Conservation (phyloP, 2,113 vertebrate genomes). For the Urocolius indicus region DNA sequence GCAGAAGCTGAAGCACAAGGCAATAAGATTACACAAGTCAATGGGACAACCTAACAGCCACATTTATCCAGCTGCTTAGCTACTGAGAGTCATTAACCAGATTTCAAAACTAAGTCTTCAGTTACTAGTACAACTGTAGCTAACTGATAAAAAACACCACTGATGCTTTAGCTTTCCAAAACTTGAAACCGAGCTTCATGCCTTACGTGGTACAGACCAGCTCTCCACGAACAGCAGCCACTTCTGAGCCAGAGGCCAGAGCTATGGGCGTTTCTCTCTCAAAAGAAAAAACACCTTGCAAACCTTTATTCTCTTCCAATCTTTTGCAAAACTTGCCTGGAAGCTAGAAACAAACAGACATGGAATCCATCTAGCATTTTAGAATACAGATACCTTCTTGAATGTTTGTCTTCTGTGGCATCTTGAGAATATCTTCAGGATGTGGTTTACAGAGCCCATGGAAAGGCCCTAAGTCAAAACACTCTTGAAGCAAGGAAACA, state of each 20-base stretch:
- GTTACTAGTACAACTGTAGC: not conserved
- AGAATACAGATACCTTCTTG: conserved; percentile 38
- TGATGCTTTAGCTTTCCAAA: not conserved
- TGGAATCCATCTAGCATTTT: not conserved
- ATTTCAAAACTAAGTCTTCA: not conserved
- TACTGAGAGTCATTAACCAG: not conserved
- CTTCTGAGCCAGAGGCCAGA: not conserved
- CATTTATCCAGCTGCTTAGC: not conserved
- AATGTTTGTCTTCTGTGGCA: not conserved
- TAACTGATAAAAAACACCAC: not conserved
- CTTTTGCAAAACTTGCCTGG: not conserved
- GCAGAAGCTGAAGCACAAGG: not conserved
- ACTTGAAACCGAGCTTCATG: not conserved
- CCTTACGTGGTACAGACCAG: not conserved
- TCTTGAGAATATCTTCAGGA: conserved; percentile 58
- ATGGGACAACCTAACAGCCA: not conserved
- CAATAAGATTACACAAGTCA: not conserved
- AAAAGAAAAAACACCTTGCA: not conserved
- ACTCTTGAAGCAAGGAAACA: conserved; percentile 74
- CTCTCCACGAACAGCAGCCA: not conserved
- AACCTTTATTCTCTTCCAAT: not conserved
- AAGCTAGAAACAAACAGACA: not conserved
- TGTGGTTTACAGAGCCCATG: conserved; percentile 78
- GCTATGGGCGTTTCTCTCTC: not conserved
- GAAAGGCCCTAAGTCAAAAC: conserved; percentile 85